These are phyloP conservation scores for Eulemur macaco DNA, from an alignment of 2,113 vertebrate species.

Conservation along the genomic window DNA sequence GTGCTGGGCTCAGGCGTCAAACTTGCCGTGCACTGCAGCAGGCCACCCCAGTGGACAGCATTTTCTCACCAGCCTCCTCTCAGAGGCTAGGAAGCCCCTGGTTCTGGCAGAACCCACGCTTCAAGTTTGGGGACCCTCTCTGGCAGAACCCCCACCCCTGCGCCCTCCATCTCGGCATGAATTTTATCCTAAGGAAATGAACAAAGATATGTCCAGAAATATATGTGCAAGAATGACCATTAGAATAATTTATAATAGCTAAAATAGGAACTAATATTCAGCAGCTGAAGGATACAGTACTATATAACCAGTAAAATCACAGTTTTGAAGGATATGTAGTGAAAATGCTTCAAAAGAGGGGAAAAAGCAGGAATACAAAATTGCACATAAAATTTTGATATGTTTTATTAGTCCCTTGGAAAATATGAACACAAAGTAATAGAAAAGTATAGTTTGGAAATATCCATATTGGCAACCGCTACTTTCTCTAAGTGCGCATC, in stretches of 20 bases:
- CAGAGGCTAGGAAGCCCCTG: background rate
- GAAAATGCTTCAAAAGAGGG: background rate
- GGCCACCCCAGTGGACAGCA: background rate
- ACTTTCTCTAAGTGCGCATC: background rate
- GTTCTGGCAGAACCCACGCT: background rate
- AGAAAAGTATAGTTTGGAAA: background rate
- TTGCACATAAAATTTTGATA: background rate
- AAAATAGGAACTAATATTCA: background rate
- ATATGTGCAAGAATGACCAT: background rate
- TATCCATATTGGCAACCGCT: background rate
- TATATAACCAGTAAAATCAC: background rate
- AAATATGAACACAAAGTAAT: background rate
- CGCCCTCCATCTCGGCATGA: background rate
- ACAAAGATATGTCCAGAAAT: background rate
- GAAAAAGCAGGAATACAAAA: background rate
- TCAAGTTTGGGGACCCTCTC: background rate
- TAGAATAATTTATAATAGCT: background rate
- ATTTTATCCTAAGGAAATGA: conserved; percentile 8
- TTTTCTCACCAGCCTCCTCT: background rate
- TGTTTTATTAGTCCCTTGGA: background rate
- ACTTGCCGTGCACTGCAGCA: background rate
- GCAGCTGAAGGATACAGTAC: background rate
- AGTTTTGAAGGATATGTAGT: background rate
- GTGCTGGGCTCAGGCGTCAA: background rate
- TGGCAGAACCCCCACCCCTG: no score